Conservation (phyloP, 2,888 invertebrate genomes). For the Andrena haemorrhoa region DNA sequence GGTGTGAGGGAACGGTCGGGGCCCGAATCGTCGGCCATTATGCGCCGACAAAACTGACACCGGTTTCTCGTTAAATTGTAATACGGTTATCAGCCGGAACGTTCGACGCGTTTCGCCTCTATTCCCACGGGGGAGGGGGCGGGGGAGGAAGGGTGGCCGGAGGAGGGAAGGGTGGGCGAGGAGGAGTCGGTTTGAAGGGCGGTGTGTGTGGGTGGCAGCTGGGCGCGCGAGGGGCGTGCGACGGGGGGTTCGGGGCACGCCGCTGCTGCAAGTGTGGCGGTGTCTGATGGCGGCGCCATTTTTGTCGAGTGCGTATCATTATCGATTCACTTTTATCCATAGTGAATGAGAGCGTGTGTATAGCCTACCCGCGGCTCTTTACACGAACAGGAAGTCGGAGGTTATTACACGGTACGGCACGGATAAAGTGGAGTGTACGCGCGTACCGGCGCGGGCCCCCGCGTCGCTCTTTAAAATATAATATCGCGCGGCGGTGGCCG, state of each 20-base stretch:
- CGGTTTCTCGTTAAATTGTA: conserved; percentile 78
- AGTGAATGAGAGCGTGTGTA: conserved; percentile 66
- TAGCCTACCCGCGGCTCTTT: conserved; percentile 58
- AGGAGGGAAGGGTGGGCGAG: not conserved
- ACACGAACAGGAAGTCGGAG: conserved; percentile 72
- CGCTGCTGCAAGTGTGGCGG: conserved; percentile 41
- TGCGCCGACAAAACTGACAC: conserved; percentile 74
- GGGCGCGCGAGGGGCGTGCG: conserved; percentile 12
- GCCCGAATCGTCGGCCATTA: conserved; percentile 66
- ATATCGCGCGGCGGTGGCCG: conserved; percentile 38
- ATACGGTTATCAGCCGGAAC: conserved; percentile 80
- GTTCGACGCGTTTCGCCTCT: conserved; percentile 78
- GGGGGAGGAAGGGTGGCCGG: conserved; percentile 3
- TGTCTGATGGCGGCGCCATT: conserved; percentile 73
- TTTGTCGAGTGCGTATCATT: conserved; percentile 81
- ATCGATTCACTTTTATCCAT: conserved; percentile 79
- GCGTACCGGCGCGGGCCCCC: conserved; percentile 42
- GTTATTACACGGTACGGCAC: conserved; percentile 69
- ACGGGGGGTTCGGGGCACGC: conserved; percentile 43
- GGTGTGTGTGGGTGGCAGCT: not conserved
- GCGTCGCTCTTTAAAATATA: conserved; percentile 63
- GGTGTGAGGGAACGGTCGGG: conserved; percentile 12
- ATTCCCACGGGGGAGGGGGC: conserved; percentile 75
- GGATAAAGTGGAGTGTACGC: conserved; percentile 66
- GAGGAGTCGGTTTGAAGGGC: not conserved